Base-by-base conservation (phyloP, 2,797 vertebrate species). In the Centropyge bicolor region DNA sequence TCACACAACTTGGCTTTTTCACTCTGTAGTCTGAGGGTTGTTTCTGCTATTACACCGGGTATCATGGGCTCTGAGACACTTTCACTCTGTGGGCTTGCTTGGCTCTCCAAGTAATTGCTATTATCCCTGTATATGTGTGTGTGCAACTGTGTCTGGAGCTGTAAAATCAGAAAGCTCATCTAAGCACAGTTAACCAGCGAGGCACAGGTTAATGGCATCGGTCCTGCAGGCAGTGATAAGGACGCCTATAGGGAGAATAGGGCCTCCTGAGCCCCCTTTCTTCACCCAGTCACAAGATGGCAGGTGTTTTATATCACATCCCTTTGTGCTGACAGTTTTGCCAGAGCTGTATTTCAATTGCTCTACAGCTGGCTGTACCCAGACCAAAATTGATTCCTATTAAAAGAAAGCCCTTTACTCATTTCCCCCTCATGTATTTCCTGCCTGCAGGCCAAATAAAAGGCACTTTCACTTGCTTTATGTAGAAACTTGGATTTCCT, bases 221-320 rank as follows among this genome's bases (percentile, higher is more conserved):
- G 86, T 87, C 90, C 91, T 95, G 91, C 82, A 89, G 89, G 82
- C 84, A 38, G 64, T 86, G 92, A 94, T 94, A 94, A 94, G 89
- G 86, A 79, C 2, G 76, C 75, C 88, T 84, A 63, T 70, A 57
- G 80, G 83, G 85, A 88, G 84, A 76, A 87, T 11, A 48, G 65
- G 35, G 59, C 74, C 89, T 86, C 76, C 81, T 66, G 65, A 78
- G 78, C 74, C 74, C 62, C 73, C 65, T 70, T 86, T 85, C 76
- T 87, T 83, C 73, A 81, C 49, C 88, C 82, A 92, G 80, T 92
- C 90, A 90, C 79, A 74, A 78, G 67, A 91, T 83, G 88, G 86
- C 90, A 92, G 90, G 80, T 85, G 84, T 86, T 88, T 89, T 84
- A 87, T 86, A 87, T 89, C 81, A 74, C 78, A 62, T 84, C 69